These are phyloP conservation scores for Masnerella sp. DNA, from an alignment of 2,888 invertebrate genomes.

Conservation along the genomic window DNA sequence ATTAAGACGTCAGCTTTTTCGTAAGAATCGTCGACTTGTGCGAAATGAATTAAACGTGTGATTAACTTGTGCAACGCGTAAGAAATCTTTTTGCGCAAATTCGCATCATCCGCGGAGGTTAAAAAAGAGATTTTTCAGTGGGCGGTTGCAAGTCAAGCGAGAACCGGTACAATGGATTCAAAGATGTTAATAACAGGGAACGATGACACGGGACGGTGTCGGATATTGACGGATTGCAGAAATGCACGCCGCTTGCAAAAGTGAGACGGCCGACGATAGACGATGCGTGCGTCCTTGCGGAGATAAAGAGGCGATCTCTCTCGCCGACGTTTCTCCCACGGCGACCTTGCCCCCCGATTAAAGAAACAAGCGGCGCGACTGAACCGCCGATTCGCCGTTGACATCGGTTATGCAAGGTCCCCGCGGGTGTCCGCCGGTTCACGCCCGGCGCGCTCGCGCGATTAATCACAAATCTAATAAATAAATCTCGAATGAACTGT, in stretches of 20 bases:
- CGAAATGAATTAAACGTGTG: too few relatives aligned
- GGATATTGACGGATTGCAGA: slow-evolving; percentile 58
- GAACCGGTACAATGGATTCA: slow-evolving; percentile 19
- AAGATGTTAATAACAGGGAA: slow-evolving; percentile 33
- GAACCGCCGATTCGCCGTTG: slow-evolving; percentile 54
- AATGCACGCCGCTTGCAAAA: slow-evolving; percentile 61
- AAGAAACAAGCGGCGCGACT: slow-evolving; percentile 43
- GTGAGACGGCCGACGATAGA: slow-evolving; percentile 40
- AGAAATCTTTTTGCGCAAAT: too few relatives aligned
- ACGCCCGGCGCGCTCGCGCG: slow-evolving; percentile 36
- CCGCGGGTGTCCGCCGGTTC: slow-evolving; percentile 34
- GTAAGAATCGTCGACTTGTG: too few relatives aligned
- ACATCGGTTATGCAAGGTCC: slow-evolving; percentile 63
- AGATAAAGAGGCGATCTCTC: slow-evolving; percentile 44
- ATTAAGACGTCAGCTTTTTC: too few relatives aligned
- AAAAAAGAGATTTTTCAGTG: too few relatives aligned
- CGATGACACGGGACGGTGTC: slow-evolving; percentile 35
- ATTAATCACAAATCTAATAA: slow-evolving; percentile 56
- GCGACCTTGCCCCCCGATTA: slow-evolving; percentile 48
- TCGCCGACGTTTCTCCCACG: slow-evolving; percentile 13
- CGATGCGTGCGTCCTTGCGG: slow-evolving; percentile 50
- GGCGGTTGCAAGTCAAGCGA: slow-evolving; percentile 18
- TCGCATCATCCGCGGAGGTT: too few relatives aligned
- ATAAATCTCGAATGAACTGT: slow-evolving; percentile 46
- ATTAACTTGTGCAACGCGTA: too few relatives aligned